Evolutionary conservation across 2,888 invertebrate species (phyloP).

Genomic region (Alitta virens): DNA sequence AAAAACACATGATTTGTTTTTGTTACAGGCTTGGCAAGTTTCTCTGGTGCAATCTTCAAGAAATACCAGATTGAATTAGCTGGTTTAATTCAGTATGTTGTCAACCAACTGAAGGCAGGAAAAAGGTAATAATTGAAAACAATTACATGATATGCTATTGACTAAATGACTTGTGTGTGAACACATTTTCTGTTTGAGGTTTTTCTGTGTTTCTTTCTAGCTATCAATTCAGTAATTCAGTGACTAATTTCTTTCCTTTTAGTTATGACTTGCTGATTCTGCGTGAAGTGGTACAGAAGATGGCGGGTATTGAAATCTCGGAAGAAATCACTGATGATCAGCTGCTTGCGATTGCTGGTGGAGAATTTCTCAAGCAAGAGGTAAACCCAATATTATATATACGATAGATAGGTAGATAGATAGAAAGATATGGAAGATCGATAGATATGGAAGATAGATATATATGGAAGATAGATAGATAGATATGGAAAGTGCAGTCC

Average conservation of each 20-base stretch:
- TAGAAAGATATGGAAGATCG: too few relatives aligned
- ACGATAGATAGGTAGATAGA: too few relatives aligned
- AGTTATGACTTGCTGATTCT: constrained; percentile 81
- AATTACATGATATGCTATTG: background rate
- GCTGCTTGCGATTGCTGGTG: constrained; percentile 93
- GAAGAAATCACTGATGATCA: constrained; percentile 96
- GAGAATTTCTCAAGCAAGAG: constrained; percentile 91
- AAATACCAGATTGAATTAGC: constrained; percentile 95
- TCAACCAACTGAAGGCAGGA: constrained; percentile 92
- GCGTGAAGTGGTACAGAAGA: constrained; percentile 97
- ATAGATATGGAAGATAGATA: too few relatives aligned
- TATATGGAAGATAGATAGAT: too few relatives aligned
- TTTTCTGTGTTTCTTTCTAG: background rate
- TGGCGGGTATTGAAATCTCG: constrained; percentile 97
- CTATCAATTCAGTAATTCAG: background rate
- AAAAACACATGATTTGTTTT: background rate
- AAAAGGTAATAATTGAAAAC: constrained; percentile 74
- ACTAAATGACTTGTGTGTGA: background rate
- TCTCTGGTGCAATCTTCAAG: constrained; percentile 94
- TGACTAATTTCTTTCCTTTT: constrained; percentile 56
- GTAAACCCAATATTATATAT: too few relatives aligned
- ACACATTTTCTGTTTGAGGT: background rate
- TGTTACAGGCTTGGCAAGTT: constrained; percentile 71
- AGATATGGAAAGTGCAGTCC: too few relatives aligned
- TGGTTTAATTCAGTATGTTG: constrained; percentile 92